Evolutionary conservation across 2,888 invertebrate genomes (phyloP), one percentile per base, ranked within the genome.

Genomic region (Antitype chi): DNA sequence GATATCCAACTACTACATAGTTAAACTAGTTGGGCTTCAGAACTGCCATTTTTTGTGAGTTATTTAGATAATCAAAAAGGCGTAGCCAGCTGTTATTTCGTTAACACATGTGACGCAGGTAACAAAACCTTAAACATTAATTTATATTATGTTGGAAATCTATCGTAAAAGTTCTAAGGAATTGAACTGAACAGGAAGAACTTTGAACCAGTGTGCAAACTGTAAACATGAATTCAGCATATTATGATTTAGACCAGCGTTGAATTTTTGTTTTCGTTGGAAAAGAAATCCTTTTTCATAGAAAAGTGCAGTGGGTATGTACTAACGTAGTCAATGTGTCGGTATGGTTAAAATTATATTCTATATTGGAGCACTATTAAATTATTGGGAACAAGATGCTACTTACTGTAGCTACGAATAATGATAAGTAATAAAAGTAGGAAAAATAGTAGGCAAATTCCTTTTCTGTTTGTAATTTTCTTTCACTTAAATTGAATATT

Each of bases 51-150:
- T 70, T 71, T 53, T 70, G 20, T 64, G 5, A 23, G 52, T 7
- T 47, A 28, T 68, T 59, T 0, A 15, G 23, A 49, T 69, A 6
- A 69, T 25, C 23, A 25, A n/a, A 70, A 64, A 62, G 60, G 68
- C 53, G 68, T 69, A 60, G 64, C 55, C 84, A 83, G 55, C 69
- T 81, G 71, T 72, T 77, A 64, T 60, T 55, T 60, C 38, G 20
- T 32, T 74, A 78, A 68, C 72, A 70, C 52, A 60, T 62, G 55
- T 55, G 62, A 32, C 59, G 67, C 80, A 82, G 70, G 70, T 79
- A 79, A 84, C n/a, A 62, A 82, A 53, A 52, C 32, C 20, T 43
- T 32, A 15, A 53, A 66, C 9, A 47, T 60, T 57, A 2, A 60
- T 52, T 11, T 49, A 20, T 25, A 53, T 28, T 28, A 49, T 20